Percentiles rank a stretch among this genome's conserved stretches.
Conservation (phyloP, 2,888 invertebrate genomes). For the Parnassius orleans region DNA sequence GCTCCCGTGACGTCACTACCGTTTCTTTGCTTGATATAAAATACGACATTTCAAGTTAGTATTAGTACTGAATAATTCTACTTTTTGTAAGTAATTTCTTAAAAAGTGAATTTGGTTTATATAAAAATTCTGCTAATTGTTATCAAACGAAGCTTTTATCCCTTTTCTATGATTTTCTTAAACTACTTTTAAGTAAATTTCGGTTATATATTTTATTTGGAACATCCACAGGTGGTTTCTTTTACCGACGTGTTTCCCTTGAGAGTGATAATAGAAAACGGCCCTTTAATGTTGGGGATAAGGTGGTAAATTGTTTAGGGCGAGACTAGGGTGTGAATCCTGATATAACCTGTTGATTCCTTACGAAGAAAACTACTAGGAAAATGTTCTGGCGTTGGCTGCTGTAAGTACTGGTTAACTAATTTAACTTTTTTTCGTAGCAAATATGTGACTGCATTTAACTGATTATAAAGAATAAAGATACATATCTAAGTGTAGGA, state of each 20-base stretch:
- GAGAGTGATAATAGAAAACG: constrained; percentile 51
- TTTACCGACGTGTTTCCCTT: constrained; percentile 42
- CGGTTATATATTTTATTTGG: constrained; percentile 28
- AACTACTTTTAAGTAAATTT: constrained; percentile 9
- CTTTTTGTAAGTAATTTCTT: no score
- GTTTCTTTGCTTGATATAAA: constrained; percentile 49
- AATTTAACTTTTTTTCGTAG: not conserved
- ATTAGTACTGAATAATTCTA: constrained; percentile 26
- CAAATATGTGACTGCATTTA: no score
- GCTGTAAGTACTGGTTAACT: constrained; percentile 53
- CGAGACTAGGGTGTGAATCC: constrained; percentile 57
- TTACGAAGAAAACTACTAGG: constrained; percentile 52
- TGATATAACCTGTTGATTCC: constrained; percentile 75
- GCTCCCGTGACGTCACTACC: constrained; percentile 72
- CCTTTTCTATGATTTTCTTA: not conserved
- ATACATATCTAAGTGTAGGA: no score
- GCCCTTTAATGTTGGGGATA: constrained; percentile 55
- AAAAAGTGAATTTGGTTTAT: no score
- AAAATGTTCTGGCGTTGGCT: constrained; percentile 71
- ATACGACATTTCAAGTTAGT: constrained; percentile 47
- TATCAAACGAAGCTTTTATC: no score
- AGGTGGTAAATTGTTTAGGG: constrained; percentile 59
- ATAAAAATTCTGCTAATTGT: no score
- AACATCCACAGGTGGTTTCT: constrained; percentile 69
- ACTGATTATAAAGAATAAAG: no score